Percentiles rank a stretch among this genome's conserved stretches.
These are phyloP conservation scores for Calonectris borealis DNA, from an alignment of 2,113 vertebrate species.

Conservation along the genomic window DNA sequence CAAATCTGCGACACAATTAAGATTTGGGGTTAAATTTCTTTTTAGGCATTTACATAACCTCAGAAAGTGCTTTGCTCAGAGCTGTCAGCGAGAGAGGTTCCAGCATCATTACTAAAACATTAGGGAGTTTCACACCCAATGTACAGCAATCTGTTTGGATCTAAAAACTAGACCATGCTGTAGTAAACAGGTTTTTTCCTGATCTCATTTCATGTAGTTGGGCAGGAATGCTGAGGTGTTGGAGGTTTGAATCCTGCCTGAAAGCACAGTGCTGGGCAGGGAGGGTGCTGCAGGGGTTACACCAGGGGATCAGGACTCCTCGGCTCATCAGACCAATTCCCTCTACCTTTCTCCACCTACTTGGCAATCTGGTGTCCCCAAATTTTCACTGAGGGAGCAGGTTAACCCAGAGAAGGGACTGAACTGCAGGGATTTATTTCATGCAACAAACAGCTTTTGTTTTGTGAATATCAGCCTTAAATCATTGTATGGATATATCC, in stretches of 20 bases:
- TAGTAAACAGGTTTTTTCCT: background rate
- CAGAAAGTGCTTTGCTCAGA: background rate
- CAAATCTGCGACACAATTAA: conserved; percentile 24
- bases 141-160: conserved; percentile 48
- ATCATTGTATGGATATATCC: background rate
- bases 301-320: background rate
- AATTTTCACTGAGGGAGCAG: background rate
- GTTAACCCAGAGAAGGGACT: background rate
- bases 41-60: conserved; percentile 46
- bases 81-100: conserved; percentile 38
- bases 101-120: conserved; percentile 46
- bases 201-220: conserved; percentile 15
- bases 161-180: background rate
- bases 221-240: background rate
- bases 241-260: background rate
- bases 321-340: background rate
- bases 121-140: conserved; percentile 35
- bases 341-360: background rate
- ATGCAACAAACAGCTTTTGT: background rate
- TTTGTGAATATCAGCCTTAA: background rate
- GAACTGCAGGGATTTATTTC: background rate
- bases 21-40: conserved; percentile 18
- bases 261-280: background rate
- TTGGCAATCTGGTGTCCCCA: background rate
- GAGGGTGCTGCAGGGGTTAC: background rate